These are phyloP conservation scores for Sminthopsis crassicaudata DNA, from an alignment of 2,113 vertebrate genomes.

Conservation along the genomic window DNA sequence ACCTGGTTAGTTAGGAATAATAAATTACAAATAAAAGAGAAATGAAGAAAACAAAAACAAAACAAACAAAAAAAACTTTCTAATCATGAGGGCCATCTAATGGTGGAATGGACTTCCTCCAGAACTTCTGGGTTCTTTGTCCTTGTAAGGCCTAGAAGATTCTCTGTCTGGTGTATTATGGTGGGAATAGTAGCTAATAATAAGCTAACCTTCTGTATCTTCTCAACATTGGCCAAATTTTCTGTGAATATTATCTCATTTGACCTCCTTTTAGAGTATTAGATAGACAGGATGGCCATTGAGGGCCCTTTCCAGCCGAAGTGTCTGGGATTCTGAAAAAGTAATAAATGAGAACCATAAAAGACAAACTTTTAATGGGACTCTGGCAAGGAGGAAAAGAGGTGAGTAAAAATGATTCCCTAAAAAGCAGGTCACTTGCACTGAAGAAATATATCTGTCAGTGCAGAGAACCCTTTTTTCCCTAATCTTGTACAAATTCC, in stretches of 20 bases:
- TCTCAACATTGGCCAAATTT: neutral
- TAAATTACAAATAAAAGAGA: neutral
- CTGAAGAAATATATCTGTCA: neutral
- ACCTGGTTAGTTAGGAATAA: neutral
- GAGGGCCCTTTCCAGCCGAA: neutral
- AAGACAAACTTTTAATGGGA: neutral
- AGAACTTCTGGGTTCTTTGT: neutral
- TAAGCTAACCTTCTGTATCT: neutral
- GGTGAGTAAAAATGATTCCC: neutral
- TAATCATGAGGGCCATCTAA: neutral
- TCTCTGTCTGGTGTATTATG: neutral
- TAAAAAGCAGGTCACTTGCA: neutral
- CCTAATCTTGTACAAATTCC: constrained; percentile 23
- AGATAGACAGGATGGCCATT: neutral
- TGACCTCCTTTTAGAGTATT: neutral
- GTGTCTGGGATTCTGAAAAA: neutral
- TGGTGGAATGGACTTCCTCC: neutral
- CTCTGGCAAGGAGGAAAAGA: neutral
- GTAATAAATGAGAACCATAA: neutral
- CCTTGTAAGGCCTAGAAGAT: neutral
- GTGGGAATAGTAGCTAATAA: neutral
- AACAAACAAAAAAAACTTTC: neutral
- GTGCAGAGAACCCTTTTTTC: neutral
- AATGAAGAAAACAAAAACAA: too few species aligned
- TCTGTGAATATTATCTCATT: neutral